Evolutionary conservation across 2,113 vertebrate species (phyloP).

Genomic region (Macrotus californicus): DNA sequence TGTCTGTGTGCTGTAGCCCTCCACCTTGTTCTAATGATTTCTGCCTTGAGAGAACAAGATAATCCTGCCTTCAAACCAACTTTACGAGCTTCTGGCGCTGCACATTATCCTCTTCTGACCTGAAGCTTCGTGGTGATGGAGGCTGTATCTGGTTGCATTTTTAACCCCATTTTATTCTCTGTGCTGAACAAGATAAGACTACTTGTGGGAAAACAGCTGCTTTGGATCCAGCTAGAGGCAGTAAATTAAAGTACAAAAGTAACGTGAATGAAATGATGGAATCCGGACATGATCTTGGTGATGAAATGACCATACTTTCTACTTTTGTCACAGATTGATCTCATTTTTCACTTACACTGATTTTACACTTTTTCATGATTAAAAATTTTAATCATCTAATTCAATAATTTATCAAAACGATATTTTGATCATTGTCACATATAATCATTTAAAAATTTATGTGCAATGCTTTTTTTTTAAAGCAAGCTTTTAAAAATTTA

Average conservation of each 20-base stretch:
- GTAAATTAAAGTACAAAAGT: constrained; percentile 54
- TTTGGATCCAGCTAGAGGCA: constrained; percentile 55
- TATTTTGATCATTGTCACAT: neutral
- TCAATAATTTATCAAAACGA: neutral
- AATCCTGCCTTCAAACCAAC: constrained; percentile 36
- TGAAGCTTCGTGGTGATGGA: neutral
- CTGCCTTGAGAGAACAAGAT: constrained; percentile 25
- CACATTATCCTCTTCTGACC: neutral
- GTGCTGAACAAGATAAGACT: constrained; percentile 53
- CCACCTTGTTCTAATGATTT: neutral
- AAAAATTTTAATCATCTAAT: neutral
- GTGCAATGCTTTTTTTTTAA: neutral
- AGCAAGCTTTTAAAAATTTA: neutral
- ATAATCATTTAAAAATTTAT: neutral
- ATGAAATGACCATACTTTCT: neutral
- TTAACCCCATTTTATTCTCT: constrained; percentile 56
- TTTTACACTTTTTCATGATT: constrained; percentile 2
- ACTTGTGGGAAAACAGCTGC: constrained; percentile 64
- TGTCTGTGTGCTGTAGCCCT: neutral
- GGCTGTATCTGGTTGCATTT: constrained; percentile 41
- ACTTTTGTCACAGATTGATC: neutral
- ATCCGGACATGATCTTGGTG: neutral
- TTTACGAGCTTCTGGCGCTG: constrained; percentile 28
- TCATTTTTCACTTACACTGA: constrained; percentile 10
- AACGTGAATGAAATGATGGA: constrained; percentile 19